These are phyloP conservation scores for Protosalanx chinensis DNA, from an alignment of 2,797 vertebrate genomes.

Conservation along the genomic window DNA sequence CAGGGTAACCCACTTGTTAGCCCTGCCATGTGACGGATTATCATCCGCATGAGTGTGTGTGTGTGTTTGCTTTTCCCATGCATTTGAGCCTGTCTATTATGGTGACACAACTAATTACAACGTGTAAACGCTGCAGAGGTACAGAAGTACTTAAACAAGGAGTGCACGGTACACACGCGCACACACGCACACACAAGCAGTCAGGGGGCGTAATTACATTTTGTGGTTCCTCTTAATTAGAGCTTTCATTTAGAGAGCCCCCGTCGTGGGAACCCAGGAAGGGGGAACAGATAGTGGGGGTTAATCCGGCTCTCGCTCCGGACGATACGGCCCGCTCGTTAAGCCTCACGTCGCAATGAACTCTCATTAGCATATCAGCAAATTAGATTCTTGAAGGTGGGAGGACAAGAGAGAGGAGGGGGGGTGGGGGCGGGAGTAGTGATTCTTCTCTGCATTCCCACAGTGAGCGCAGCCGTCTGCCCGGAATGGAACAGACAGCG, in stretches of 20 bases:
- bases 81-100: conserved; percentile 19
- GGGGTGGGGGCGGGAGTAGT: not conserved
- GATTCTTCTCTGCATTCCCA: conserved; percentile 2
- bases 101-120: conserved; percentile 39
- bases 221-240: conserved; percentile 64
- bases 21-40: conserved; percentile 20
- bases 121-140: conserved; percentile 7
- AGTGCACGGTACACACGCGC: not conserved
- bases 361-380: conserved; percentile 66
- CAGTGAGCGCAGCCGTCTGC: not conserved
- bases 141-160: no score
- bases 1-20: conserved; percentile 26
- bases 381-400: conserved; percentile 55
- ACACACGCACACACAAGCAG: conserved; percentile 8
- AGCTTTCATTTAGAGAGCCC: conserved; percentile 56
- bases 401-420: not conserved
- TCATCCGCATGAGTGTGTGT: conserved; percentile 27
- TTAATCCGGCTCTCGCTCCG: conserved; percentile 56
- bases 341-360: conserved; percentile 36
- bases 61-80: conserved; percentile 22
- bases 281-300: conserved; percentile 43
- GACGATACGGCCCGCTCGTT: conserved; percentile 53
- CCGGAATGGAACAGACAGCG: conserved; percentile 27
- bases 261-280: conserved; percentile 30
- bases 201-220: conserved; percentile 58